These are phyloP conservation scores for Beris morrisii DNA, from an alignment of 2,888 invertebrate species.

Conservation along the genomic window DNA sequence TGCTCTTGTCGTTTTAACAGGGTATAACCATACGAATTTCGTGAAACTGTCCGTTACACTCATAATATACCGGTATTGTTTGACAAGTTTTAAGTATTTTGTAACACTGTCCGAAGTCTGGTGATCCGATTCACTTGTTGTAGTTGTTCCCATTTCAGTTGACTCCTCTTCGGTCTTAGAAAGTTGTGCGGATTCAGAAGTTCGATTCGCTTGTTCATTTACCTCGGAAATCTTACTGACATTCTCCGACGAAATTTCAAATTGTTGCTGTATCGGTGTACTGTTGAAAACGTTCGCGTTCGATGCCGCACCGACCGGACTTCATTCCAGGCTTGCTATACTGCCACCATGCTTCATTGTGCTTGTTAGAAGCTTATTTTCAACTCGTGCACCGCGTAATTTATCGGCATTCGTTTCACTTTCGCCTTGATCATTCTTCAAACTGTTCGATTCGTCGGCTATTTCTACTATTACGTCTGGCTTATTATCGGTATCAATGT, in stretches of 20 bases:
- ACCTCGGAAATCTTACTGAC: conserved; percentile 41
- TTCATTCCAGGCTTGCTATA: conserved; percentile 39
- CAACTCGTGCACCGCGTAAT: no score
- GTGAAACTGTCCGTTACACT: no score
- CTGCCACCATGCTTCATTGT: conserved; percentile 38
- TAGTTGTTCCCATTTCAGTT: conserved; percentile 25
- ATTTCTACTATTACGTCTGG: no score
- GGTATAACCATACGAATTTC: no score
- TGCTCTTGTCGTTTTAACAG: no score
- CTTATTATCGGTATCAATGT: no score
- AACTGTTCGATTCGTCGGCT: no score
- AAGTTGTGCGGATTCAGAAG: not conserved
- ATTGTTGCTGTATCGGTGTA: no score
- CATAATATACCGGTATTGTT: no score
- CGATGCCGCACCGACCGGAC: conserved; percentile 31
- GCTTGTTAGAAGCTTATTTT: conserved; percentile 38
- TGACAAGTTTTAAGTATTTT: no score
- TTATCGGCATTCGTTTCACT: not conserved
- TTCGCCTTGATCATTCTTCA: no score
- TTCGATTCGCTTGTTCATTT: conserved; percentile 21
- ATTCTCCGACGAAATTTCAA: no score
- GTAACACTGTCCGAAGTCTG: conserved; percentile 40
- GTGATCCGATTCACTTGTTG: conserved; percentile 36
- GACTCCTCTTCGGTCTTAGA: conserved; percentile 35
- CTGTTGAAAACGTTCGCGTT: conserved; percentile 41